Percentiles rank a stretch among this genome's conserved stretches.
Conservation (phyloP, 2,888 invertebrate genomes). For the Argyra leucocephala region DNA sequence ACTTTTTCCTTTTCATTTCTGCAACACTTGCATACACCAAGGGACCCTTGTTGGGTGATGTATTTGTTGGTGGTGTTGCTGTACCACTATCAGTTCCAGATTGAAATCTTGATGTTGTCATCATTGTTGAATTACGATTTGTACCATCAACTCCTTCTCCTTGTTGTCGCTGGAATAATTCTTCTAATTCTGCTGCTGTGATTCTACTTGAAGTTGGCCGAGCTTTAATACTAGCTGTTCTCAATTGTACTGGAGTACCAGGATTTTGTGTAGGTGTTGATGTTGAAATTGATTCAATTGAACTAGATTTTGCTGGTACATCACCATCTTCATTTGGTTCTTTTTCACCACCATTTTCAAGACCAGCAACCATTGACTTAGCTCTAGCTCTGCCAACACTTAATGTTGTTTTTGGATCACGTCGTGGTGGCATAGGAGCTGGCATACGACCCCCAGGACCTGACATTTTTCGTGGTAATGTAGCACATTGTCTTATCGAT, state of each 20-base stretch:
- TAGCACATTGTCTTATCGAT: constrained; percentile 64
- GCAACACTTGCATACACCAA: constrained; percentile 86
- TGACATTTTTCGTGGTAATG: constrained; percentile 70
- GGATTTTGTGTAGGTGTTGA: constrained; percentile 46
- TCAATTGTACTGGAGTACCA: constrained; percentile 60
- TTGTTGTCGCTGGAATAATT: constrained; percentile 81
- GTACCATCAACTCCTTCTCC: constrained; percentile 49
- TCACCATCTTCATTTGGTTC: constrained; percentile 48
- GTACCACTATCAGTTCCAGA: constrained; percentile 48
- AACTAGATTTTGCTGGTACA: constrained; percentile 67
- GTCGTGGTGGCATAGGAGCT: constrained; percentile 84
- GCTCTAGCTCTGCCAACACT: constrained; percentile 87
- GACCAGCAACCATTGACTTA: constrained; percentile 84
- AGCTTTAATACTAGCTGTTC: constrained; percentile 85
- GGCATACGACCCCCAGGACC: constrained; percentile 53
- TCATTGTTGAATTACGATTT: constrained; percentile 48
- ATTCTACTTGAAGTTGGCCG: constrained; percentile 80
- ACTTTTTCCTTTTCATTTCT: constrained; percentile 79
- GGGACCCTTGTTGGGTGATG: constrained; percentile 55
- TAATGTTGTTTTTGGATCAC: constrained; percentile 89
- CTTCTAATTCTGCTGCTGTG: constrained; percentile 84
- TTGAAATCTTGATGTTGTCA: constrained; percentile 70
- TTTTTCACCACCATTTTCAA: constrained; percentile 64
- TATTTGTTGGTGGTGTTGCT: constrained; percentile 48
- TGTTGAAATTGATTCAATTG: constrained; percentile 63